Conservation (phyloP, 2,888 invertebrate species). For the Deilephila porcellus region DNA sequence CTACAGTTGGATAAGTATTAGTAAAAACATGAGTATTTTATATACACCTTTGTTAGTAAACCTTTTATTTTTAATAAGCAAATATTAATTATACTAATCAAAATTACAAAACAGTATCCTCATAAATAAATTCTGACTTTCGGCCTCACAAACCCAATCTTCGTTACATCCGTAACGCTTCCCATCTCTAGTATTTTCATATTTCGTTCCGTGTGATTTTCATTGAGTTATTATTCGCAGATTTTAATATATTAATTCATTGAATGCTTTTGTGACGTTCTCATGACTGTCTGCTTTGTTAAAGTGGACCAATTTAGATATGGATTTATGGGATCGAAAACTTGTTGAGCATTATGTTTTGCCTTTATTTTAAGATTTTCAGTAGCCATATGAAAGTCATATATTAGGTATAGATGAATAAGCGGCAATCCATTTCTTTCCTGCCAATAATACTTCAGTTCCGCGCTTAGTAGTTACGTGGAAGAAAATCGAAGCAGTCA, state of each 20-base stretch:
- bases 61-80: no score
- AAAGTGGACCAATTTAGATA: slow-evolving; percentile 3
- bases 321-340: background rate
- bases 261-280: slow-evolving; percentile 9
- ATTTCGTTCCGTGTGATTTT: slow-evolving; percentile 25
- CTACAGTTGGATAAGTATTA: no score
- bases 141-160: background rate
- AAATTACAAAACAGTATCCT: background rate
- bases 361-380: background rate
- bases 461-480: no score
- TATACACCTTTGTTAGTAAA: no score
- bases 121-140: background rate
- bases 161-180: background rate
- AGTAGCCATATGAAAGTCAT: no score
- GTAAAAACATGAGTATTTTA: no score
- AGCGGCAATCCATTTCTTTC: no score
- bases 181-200: slow-evolving; percentile 14
- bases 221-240: slow-evolving; percentile 18
- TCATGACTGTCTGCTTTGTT: background rate
- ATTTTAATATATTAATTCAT: slow-evolving; percentile 27
- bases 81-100: background rate
- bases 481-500: no score
- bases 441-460: no score
- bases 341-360: background rate
- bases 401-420: no score